Percentiles rank a stretch among this genome's conserved stretches.
These are phyloP conservation scores for Lepidurus arcticus DNA, from an alignment of 1,140 invertebrate species.

Conservation along the genomic window DNA sequence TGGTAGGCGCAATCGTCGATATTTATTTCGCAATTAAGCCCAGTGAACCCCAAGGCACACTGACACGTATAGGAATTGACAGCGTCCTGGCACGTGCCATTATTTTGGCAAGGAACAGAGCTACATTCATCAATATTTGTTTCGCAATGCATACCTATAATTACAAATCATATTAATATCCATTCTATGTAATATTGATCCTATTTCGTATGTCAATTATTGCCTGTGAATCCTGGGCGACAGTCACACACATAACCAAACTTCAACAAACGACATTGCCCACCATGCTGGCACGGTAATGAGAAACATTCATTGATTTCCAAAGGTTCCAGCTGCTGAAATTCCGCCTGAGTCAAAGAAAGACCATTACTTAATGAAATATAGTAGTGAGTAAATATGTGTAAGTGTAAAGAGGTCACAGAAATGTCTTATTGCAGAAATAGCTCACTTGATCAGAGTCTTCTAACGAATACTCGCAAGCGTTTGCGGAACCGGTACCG, in stretches of 20 bases:
- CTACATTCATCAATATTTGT: conserved; percentile 45
- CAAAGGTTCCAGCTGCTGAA: conserved; percentile 24
- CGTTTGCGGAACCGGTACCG: conserved; percentile 38
- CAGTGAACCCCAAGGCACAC: conserved; percentile 76
- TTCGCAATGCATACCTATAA: conserved; percentile 32
- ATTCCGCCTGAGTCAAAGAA: conserved; percentile 29
- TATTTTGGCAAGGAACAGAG: conserved; percentile 48
- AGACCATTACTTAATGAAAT: not conserved
- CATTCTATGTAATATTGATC: not conserved
- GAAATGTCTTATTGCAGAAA: not conserved
- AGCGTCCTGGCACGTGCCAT: conserved; percentile 69
- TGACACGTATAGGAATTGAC: conserved; percentile 79
- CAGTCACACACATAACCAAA: conserved; percentile 42
- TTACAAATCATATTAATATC: conserved; percentile 16
- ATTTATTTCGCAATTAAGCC: conserved; percentile 38
- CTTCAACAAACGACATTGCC: conserved; percentile 37
- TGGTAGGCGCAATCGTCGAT: conserved; percentile 53
- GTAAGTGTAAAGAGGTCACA: not conserved
- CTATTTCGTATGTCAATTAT: not conserved
- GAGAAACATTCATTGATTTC: conserved; percentile 41
- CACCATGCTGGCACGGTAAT: conserved; percentile 39
- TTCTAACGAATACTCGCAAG: not conserved
- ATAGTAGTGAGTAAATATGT: not conserved
- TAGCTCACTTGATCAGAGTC: not conserved
- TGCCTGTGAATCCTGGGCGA: conserved; percentile 40